A percentile compares a stretch with the other conserved stretches of the same genome.
phyloP scores from a whole-genome alignment of 2,888 invertebrate species.

The Myopa testacea region DNA sequence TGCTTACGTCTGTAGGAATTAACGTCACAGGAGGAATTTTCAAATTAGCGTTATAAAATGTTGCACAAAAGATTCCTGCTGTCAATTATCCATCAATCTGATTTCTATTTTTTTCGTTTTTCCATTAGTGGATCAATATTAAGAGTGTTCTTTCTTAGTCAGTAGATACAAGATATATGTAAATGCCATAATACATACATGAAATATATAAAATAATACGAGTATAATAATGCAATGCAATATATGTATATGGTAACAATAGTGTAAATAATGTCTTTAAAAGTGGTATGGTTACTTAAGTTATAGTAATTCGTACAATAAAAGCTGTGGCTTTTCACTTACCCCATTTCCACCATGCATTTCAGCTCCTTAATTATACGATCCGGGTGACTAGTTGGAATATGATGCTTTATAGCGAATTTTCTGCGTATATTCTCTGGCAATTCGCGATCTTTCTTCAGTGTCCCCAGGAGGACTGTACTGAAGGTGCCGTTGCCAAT shows the following conservation, averaged over 20 bases:
- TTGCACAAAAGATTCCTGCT: not conserved
- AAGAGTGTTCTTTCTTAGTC: too few relatives aligned
- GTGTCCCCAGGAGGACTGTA: conserved; percentile 82
- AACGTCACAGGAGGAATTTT: not conserved
- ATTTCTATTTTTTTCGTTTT: not conserved
- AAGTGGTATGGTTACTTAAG: too few relatives aligned
- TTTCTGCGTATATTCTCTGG: conserved; percentile 70
- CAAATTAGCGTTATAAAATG: not conserved
- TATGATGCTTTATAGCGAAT: conserved; percentile 88
- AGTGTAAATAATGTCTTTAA: too few relatives aligned
- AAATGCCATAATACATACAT: too few relatives aligned
- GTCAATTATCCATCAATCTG: not conserved
- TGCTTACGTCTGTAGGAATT: not conserved
- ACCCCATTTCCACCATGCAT: conserved; percentile 84
- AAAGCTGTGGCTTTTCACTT: conserved; percentile 48
- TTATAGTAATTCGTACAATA: too few relatives aligned
- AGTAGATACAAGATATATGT: too few relatives aligned
- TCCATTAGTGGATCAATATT: too few relatives aligned
- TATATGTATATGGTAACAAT: too few relatives aligned
- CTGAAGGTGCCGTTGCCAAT: conserved; percentile 90
- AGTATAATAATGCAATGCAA: too few relatives aligned
- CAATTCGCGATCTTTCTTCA: conserved; percentile 68
- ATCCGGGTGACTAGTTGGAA: conserved; percentile 87
- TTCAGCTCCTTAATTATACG: conserved; percentile 84
- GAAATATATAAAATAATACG: too few relatives aligned